phyloP scores from a whole-genome alignment of 2,797 vertebrate species.

The Gephyroberyx darwinii region DNA sequence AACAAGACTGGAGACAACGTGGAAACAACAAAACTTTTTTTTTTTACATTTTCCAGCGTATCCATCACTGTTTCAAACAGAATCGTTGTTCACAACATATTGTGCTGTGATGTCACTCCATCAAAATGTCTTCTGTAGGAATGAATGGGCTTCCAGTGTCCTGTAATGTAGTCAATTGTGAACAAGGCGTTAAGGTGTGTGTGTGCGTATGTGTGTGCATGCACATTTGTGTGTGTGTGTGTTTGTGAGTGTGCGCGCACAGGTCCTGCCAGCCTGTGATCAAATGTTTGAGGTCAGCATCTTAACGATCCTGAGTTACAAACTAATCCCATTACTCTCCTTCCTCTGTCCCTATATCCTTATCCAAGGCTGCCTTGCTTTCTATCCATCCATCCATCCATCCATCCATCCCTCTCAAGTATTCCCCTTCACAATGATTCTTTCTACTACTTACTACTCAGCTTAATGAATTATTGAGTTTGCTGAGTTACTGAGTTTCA shows the following conservation, averaged over 20 bases:
- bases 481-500: constrained; percentile 29
- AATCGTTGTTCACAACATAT: no score
- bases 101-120: no score
- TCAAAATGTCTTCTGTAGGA: no score
- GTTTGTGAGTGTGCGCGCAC: constrained; percentile 18
- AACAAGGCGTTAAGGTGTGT: no score
- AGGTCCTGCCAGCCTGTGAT: constrained; percentile 54
- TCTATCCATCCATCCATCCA: constrained; percentile 68
- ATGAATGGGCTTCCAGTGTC: no score
- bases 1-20: no score
- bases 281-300: constrained; percentile 64
- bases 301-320: constrained; percentile 56
- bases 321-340: constrained; percentile 68
- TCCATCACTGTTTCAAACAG: no score
- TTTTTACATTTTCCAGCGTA: no score
- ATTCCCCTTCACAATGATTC: constrained; percentile 17
- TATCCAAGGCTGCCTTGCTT: constrained; percentile 58
- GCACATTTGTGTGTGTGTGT: constrained; percentile 10
- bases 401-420: constrained; percentile 55
- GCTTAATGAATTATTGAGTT: constrained; percentile 43
- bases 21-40: no score
- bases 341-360: constrained; percentile 45
- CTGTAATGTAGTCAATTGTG: no score
- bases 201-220: not conserved
- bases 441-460: constrained; percentile 27